Evolutionary conservation across 37 sponge, comb jelly and placozoan genomes (phyloP), one percentile per base, ranked within the genome.

Genomic region (Ianthella basta): DNA sequence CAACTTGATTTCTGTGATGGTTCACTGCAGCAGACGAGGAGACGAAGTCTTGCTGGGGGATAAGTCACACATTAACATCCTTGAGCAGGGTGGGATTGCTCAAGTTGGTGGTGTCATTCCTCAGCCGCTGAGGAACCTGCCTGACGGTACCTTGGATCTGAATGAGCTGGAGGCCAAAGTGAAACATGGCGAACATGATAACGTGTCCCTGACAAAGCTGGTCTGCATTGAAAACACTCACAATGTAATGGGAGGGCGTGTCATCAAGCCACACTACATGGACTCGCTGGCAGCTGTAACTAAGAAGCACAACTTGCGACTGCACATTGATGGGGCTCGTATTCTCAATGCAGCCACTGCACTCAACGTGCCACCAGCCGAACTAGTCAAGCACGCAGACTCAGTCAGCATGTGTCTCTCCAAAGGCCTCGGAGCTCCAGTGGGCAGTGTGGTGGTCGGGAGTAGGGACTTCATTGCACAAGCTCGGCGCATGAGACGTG

Each of bases 161-260:
- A 87, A 89, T 21, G 95, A 94, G 12, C 53, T 94, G 0, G 35
- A 64, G 39, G 30, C 74, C 0, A 91, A 87, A 60, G 84, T 94
- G 16, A 15, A 55, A 8, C 40, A 69, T 24, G 80, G 57, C 23
- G 87, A 80, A 35, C 60, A 60, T 4, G 89, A 91, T 39, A 86
- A 91, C 59, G 25, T 30, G 2, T 41, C 89, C 30, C 21, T 59
- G 34, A 94, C 91, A 1, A 50, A 68, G 0, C 40, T 91, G 29
- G n/a, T 87, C 24, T 80, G 87, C 33, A 14, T 87, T 35, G 87
- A 87, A 59, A 87, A 87, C 59, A 87, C 87, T 0, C 83, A 82
- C 30, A 82, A 60, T 38, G 63, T 38, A 4, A 24, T 35, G 27
- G 87, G 87, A 30, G 87, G 87, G n/a, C 50, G 70, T 21, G 82